Evolutionary conservation across 2,888 invertebrate species (phyloP).

Genomic region (Xylophagus ater): DNA sequence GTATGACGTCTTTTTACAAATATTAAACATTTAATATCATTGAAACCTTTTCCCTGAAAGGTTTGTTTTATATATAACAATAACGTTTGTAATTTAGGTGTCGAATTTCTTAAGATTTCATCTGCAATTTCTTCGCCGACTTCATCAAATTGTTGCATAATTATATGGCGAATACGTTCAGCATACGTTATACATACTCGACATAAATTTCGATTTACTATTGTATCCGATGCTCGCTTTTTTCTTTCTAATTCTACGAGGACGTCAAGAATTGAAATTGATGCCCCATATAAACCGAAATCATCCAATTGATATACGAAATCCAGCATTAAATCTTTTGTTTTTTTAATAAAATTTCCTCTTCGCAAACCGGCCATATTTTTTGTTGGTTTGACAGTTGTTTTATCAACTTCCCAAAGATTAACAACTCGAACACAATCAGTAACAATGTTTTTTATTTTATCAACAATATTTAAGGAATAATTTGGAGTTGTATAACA

Average conservation of each 20-base stretch:
- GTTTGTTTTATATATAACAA: constrained; percentile 50
- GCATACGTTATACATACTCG: constrained; percentile 28
- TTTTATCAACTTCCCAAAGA: constrained; percentile 22
- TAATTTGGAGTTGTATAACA: constrained; percentile 14
- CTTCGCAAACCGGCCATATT: constrained; percentile 19
- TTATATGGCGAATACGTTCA: constrained; percentile 40
- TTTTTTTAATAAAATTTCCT: constrained; percentile 38
- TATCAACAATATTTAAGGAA: not conserved
- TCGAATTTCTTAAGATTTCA: constrained; percentile 47
- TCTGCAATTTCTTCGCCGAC: constrained; percentile 18
- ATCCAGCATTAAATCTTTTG: constrained; percentile 41
- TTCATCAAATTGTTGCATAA: constrained; percentile 37
- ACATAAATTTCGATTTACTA: constrained; percentile 29
- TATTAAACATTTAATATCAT: constrained; percentile 31
- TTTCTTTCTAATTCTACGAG: constrained; percentile 52
- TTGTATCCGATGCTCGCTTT: constrained; percentile 42
- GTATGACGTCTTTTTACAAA: constrained; percentile 48
- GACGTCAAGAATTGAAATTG: constrained; percentile 47
- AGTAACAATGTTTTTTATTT: constrained; percentile 3
- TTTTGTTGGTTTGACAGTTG: constrained; percentile 23
- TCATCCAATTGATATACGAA: constrained; percentile 43
- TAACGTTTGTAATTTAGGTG: constrained; percentile 52
- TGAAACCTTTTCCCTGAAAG: constrained; percentile 34
- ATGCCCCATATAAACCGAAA: constrained; percentile 48
- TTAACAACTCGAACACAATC: constrained; percentile 18